phyloP scores from a whole-genome alignment of 2,888 invertebrate genomes.

The Xylocampa areola region DNA sequence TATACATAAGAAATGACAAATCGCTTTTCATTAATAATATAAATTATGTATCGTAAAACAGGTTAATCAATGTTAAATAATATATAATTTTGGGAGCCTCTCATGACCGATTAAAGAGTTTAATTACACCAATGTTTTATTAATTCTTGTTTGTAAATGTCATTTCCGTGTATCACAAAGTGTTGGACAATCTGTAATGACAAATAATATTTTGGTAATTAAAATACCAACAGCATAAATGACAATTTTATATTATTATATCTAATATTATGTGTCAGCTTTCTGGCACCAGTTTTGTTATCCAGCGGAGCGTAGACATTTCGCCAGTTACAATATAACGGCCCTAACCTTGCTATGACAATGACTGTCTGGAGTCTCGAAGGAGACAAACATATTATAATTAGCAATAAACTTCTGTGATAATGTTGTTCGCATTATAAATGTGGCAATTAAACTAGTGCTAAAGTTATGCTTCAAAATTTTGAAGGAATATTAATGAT shows the following conservation, averaged over 20 bases:
- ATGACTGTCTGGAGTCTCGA: constrained; percentile 44
- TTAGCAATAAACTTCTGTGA: constrained; percentile 44
- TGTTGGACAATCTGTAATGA: too few species aligned
- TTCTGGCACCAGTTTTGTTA: constrained; percentile 21
- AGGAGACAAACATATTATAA: constrained; percentile 50
- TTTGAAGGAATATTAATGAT: constrained; percentile 5
- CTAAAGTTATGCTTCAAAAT: constrained; percentile 10
- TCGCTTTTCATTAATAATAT: constrained; percentile 4
- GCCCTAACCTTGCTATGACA: constrained; percentile 48
- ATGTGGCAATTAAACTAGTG: constrained; percentile 23
- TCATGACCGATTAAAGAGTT: constrained; percentile 5
- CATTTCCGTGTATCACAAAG: constrained; percentile 7
- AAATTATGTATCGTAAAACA: constrained; percentile 26
- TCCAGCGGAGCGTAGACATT: constrained; percentile 16
- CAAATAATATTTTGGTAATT: too few species aligned
- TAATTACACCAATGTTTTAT: constrained; percentile 29
- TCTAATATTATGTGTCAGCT: constrained; percentile 14
- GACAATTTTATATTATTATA: constrained; percentile 5
- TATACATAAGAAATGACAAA: constrained; percentile 5
- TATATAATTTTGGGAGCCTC: constrained; percentile 28
- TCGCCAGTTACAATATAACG: constrained; percentile 26
- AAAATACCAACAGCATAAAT: constrained; percentile 16
- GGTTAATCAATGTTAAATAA: constrained; percentile 25
- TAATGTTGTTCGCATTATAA: constrained; percentile 28
- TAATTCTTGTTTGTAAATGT: constrained; percentile 15